A percentile compares a stretch with the other conserved stretches of the same genome.
Conservation (phyloP, 2,113 vertebrate genomes). For the Megalops atlanticus region DNA sequence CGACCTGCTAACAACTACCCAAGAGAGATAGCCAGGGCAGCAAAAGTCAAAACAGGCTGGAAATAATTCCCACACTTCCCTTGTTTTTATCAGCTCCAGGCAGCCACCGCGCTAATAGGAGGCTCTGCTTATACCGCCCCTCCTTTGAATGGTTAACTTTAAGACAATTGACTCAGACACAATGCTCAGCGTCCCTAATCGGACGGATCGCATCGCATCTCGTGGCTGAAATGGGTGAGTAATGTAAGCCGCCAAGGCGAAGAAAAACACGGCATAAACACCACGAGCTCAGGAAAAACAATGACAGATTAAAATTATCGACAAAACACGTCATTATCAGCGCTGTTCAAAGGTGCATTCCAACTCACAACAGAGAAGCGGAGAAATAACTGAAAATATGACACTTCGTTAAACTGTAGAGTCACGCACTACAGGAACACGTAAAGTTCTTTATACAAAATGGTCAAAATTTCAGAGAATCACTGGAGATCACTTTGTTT, state of each 20-base stretch:
- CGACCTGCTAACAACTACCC: neutral
- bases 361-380: neutral
- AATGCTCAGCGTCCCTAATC: neutral
- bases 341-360: neutral
- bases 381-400: neutral
- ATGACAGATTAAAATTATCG: neutral
- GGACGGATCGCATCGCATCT: neutral
- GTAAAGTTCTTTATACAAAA: neutral
- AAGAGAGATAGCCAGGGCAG: neutral
- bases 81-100: neutral
- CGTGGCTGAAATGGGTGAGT: neutral
- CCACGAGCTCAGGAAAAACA: neutral
- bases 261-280: neutral
- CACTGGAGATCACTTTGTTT: too few species aligned
- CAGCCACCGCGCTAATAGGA: neutral
- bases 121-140: neutral
- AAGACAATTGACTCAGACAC: neutral
- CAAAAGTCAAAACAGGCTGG: conserved; percentile 8
- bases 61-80: neutral
- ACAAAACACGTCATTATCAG: neutral
- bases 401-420: neutral
- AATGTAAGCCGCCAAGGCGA: neutral
- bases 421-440: too few species aligned
- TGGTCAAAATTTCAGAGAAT: neutral
- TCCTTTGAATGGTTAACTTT: neutral